Conservation (phyloP, 2,797 vertebrate genomes). For the Carduelis carduelis region DNA sequence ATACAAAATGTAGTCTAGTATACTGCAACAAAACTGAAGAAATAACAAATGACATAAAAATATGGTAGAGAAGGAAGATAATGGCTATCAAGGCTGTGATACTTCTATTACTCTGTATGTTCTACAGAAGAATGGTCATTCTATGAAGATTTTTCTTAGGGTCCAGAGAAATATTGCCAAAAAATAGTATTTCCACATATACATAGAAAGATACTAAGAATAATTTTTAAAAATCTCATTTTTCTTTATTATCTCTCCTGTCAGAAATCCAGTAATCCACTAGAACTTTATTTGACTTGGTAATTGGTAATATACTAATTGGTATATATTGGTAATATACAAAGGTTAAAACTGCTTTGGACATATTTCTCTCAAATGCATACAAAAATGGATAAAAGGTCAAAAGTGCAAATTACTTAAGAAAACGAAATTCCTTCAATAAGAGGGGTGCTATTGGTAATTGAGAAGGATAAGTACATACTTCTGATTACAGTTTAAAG, state of each 20-base stretch:
- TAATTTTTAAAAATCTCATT: not conserved
- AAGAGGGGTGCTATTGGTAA: constrained; percentile 27
- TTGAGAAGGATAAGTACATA: constrained; percentile 24
- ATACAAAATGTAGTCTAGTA: not conserved
- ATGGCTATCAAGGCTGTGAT: not conserved
- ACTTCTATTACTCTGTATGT: not conserved
- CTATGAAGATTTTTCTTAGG: not conserved
- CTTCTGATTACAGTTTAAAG: constrained; percentile 39
- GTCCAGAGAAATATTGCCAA: not conserved
- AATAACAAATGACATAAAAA: not conserved
- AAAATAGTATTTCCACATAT: not conserved
- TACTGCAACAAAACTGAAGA: not conserved
- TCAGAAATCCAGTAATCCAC: not conserved
- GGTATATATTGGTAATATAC: not conserved
- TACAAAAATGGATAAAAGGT: not conserved
- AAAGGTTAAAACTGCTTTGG: not conserved
- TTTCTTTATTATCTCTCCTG: not conserved
- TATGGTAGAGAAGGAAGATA: not conserved
- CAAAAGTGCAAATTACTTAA: not conserved
- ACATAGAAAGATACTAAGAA: not conserved
- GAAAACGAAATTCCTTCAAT: constrained; percentile 36
- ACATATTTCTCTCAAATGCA: not conserved
- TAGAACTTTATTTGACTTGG: not conserved
- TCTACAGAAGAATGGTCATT: not conserved
- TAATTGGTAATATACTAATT: not conserved